Conservation (phyloP, 30 jellyfish, hydroid and myxozoan genomes). For the Aurelia coerulea region DNA sequence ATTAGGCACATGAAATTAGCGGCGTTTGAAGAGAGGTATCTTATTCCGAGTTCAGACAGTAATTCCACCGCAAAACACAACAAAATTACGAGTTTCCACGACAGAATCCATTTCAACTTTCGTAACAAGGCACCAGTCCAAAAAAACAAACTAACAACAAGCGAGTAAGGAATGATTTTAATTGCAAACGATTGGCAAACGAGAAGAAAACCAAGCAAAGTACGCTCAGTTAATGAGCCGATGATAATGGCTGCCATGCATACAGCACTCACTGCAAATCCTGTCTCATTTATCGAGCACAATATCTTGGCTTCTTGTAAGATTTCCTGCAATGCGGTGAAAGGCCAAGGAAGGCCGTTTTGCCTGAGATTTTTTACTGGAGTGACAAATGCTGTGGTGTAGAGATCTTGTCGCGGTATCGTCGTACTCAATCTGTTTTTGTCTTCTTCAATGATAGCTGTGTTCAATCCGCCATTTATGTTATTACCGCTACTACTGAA, state of each 20-base stretch:
- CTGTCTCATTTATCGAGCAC: slow-evolving; percentile 55
- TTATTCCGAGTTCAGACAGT: slow-evolving; percentile 10
- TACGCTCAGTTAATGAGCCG: slow-evolving; percentile 45
- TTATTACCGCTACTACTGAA: slow-evolving; percentile 28
- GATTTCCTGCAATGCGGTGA: slow-evolving; percentile 11
- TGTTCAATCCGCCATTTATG: slow-evolving; percentile 30
- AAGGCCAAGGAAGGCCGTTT: slow-evolving; percentile 56
- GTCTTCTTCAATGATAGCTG: slow-evolving; percentile 43
- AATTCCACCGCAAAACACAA: slow-evolving; percentile 28
- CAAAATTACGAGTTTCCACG: slow-evolving; percentile 34
- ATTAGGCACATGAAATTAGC: slow-evolving; percentile 35
- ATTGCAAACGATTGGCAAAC: slow-evolving; percentile 28
- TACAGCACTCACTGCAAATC: slow-evolving; percentile 49
- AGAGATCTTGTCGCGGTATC: slow-evolving; percentile 61
- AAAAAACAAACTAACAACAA: slow-evolving; percentile 38
- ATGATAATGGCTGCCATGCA: slow-evolving; percentile 71
- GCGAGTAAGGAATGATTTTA: slow-evolving; percentile 36
- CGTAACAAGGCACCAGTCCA: slow-evolving; percentile 59
- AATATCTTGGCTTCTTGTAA: slow-evolving; percentile 28
- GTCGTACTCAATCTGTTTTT: slow-evolving; percentile 7
- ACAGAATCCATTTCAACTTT: slow-evolving; percentile 16
- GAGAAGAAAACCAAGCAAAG: slow-evolving; percentile 33
- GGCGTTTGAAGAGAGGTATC: slow-evolving; percentile 11
- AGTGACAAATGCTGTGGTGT: slow-evolving; percentile 63
- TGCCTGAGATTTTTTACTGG: slow-evolving; percentile 41